phyloP scores from a whole-genome alignment of 2,113 vertebrate species.

The Gambusia holbrooki region DNA sequence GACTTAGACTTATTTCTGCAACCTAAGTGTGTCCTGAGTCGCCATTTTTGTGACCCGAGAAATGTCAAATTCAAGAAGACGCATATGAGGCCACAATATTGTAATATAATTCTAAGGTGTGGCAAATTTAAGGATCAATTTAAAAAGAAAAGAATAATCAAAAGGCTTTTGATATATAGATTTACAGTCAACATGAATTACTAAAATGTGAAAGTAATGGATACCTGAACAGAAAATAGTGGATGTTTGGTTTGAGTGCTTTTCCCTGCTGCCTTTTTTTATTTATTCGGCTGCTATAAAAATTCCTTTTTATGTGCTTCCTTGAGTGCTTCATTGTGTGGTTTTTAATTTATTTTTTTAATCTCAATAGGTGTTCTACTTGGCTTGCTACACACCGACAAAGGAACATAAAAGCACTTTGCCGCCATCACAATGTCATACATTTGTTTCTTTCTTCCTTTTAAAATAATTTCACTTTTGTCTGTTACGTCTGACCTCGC shows the following conservation, averaged over 20 bases:
- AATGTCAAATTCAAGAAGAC: no score
- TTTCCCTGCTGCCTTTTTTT: slow-evolving; percentile 9
- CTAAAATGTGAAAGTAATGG: slow-evolving; percentile 5
- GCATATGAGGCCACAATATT: no score
- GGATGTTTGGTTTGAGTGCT: slow-evolving; percentile 21
- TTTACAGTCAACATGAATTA: background rate
- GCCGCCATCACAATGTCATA: background rate
- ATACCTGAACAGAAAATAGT: slow-evolving; percentile 1
- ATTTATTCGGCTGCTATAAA: slow-evolving; percentile 14
- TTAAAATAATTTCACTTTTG: slow-evolving; percentile 1
- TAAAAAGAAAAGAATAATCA: background rate
- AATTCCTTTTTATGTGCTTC: slow-evolving; percentile 16
- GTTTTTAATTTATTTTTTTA: background rate
- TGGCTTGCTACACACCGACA: background rate
- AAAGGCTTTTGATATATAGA: background rate
- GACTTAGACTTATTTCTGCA: no score
- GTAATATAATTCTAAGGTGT: background rate
- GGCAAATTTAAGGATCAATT: background rate
- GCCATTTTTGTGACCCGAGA: no score
- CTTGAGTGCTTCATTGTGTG: slow-evolving; percentile 28
- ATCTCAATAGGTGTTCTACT: background rate
- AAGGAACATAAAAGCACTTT: slow-evolving; percentile 25
- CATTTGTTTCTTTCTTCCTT: background rate
- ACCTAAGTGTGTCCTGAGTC: no score
- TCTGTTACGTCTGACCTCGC: background rate